Percentiles rank a stretch among this genome's conserved stretches.
These are phyloP conservation scores for Sebastes oblongus DNA, from an alignment of 2,797 vertebrate species.

Conservation along the genomic window DNA sequence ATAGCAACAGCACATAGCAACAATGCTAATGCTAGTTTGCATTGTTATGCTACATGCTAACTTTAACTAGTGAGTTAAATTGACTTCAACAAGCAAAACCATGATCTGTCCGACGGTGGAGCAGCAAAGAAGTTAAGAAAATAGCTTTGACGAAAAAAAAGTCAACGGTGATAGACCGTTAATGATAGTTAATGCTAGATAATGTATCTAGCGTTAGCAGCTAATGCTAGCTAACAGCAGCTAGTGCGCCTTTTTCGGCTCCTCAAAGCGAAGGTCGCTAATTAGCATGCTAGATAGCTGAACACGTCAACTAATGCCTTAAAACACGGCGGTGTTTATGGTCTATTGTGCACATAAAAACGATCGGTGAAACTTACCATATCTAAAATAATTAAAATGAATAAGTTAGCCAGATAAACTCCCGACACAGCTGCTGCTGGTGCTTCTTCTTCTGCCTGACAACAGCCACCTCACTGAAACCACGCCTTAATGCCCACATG, in stretches of 20 bases:
- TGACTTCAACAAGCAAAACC: background rate
- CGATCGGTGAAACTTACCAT: constrained; percentile 53
- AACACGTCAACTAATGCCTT: background rate
- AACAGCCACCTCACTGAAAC: background rate
- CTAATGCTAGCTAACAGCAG: background rate
- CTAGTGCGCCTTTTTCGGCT: constrained; percentile 29
- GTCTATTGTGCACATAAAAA: accelerated
- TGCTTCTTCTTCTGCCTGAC: background rate
- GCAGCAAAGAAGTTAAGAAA: background rate
- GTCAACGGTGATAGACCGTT: too few species aligned
- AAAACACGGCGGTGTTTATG: too few species aligned
- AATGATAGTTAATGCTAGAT: background rate
- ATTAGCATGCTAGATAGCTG: background rate
- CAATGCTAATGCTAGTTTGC: background rate
- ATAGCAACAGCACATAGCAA: background rate
- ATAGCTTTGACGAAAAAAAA: background rate
- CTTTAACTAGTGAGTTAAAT: background rate
- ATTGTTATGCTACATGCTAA: background rate
- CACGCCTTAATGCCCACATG: constrained; percentile 42
- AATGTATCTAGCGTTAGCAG: background rate
- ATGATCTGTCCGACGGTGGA: background rate
- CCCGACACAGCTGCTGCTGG: background rate
- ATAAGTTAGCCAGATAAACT: constrained; percentile 2
- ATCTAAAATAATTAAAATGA: constrained; percentile 66
- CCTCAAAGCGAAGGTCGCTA: background rate